Conservation (phyloP, 2,888 invertebrate genomes). For the Rhimphoctona megacephalus region DNA sequence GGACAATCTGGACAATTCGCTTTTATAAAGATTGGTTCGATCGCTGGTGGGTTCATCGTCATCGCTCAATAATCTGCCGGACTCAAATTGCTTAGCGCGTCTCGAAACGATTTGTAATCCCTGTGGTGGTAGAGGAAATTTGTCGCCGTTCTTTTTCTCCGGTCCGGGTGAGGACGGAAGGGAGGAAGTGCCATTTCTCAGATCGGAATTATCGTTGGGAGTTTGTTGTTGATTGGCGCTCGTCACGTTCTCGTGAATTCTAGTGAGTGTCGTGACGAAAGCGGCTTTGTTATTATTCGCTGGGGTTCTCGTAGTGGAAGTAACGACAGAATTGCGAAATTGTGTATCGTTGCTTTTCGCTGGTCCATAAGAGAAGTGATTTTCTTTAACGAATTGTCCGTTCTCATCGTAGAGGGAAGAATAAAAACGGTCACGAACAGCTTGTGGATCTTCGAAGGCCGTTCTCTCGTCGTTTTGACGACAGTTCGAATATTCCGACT, state of each 20-base stretch:
- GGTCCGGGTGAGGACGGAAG: slow-evolving; percentile 83
- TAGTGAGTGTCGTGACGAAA: slow-evolving; percentile 88
- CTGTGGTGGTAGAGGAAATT: slow-evolving; percentile 82
- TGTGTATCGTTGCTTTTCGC: slow-evolving; percentile 61
- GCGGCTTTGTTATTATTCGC: slow-evolving; percentile 77
- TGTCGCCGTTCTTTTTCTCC: slow-evolving; percentile 80
- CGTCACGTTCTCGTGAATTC: slow-evolving; percentile 88
- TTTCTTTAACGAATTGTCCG: slow-evolving; percentile 74
- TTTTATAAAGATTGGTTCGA: slow-evolving; percentile 89
- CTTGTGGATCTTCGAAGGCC: slow-evolving; percentile 68
- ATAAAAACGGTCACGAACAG: slow-evolving; percentile 72
- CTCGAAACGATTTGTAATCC: slow-evolving; percentile 90
- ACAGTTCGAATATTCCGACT: slow-evolving; percentile 72
- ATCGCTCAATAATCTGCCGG: slow-evolving; percentile 87
- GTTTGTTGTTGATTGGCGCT: slow-evolving; percentile 67
- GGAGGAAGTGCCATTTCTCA: slow-evolving; percentile 85
- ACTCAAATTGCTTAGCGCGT: slow-evolving; percentile 91
- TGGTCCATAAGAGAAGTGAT: slow-evolving; percentile 67
- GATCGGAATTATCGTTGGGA: slow-evolving; percentile 65
- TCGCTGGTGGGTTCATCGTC: slow-evolving; percentile 86
- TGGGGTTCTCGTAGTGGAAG: slow-evolving; percentile 45
- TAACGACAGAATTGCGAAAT: slow-evolving; percentile 58
- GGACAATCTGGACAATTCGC: slow-evolving; percentile 89
- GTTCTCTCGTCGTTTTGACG: slow-evolving; percentile 66
- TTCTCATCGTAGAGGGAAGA: slow-evolving; percentile 73